phyloP scores from a whole-genome alignment of 2,797 vertebrate genomes.

The Bradypus variegatus region DNA sequence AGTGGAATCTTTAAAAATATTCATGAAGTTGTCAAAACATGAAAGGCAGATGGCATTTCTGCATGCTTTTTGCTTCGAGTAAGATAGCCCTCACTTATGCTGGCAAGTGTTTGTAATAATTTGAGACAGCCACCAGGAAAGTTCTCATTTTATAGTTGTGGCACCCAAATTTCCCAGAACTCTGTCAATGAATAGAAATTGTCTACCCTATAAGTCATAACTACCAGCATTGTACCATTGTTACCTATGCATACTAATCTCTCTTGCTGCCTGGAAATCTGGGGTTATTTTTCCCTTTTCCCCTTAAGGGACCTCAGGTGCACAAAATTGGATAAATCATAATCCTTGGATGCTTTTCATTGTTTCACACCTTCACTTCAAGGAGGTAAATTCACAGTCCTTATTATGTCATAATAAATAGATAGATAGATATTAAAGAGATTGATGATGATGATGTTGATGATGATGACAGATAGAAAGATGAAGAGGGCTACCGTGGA shows the following conservation, averaged over 20 bases:
- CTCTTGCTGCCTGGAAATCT: neutral
- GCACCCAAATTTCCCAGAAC: slow-evolving; percentile 16
- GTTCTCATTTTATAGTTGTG: neutral
- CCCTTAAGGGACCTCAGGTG: neutral
- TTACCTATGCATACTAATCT: neutral
- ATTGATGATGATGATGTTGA: no score
- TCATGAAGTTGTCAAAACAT: slow-evolving; percentile 26
- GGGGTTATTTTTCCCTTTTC: neutral
- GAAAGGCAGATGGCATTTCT: neutral
- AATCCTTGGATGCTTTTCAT: neutral
- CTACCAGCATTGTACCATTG: neutral
- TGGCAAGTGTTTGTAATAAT: neutral
- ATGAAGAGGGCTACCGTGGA: neutral
- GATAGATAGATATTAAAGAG: neutral
- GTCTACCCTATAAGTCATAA: neutral
- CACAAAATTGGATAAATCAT: neutral
- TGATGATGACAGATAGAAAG: neutral
- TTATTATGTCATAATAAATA: neutral
- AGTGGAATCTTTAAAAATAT: slow-evolving; percentile 16
- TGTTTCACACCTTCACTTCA: neutral
- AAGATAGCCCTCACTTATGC: neutral
- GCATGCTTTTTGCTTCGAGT: neutral
- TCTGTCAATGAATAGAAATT: neutral
- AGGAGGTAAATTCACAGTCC: neutral
- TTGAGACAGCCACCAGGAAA: neutral